Percentiles rank a stretch among this genome's conserved stretches.
phyloP scores from a whole-genome alignment of 2,113 vertebrate genomes.

The Amblyornis subalaris region DNA sequence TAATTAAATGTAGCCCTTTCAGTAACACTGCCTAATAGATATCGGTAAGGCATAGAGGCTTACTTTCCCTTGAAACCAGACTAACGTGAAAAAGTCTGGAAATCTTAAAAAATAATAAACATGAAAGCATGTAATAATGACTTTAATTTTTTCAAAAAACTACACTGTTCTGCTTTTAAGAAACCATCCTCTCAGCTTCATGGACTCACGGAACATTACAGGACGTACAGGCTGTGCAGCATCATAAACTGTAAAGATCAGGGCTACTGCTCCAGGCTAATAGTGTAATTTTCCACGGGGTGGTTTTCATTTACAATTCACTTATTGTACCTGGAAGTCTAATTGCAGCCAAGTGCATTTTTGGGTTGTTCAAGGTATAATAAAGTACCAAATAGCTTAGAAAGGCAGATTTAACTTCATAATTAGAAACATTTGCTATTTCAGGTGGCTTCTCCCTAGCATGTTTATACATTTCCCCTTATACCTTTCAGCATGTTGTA shows the following conservation, averaged over 20 bases:
- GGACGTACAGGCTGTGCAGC: neutral
- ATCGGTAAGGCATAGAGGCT: neutral
- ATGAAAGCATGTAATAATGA: neutral
- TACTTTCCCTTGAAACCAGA: neutral
- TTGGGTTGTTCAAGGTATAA: neutral
- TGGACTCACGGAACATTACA: neutral
- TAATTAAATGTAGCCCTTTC: neutral
- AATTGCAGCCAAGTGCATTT: conserved; percentile 34
- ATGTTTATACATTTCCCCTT: neutral
- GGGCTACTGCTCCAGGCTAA: neutral
- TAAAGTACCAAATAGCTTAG: conserved; percentile 1
- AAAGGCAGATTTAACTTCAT: conserved; percentile 29
- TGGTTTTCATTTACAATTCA: conserved; percentile 33
- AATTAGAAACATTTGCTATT: conserved; percentile 32
- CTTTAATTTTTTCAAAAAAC: neutral
- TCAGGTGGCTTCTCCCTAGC: neutral
- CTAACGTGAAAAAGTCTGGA: neutral
- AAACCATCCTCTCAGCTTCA: neutral
- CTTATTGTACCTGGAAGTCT: neutral
- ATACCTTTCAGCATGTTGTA: neutral
- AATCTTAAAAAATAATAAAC: neutral
- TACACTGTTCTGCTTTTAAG: neutral
- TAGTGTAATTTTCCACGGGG: conserved; percentile 24
- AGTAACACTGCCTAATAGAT: neutral
- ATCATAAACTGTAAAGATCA: conserved; percentile 1